phyloP scores from a whole-genome alignment of 2,797 vertebrate genomes.

The Mus spretus region DNA sequence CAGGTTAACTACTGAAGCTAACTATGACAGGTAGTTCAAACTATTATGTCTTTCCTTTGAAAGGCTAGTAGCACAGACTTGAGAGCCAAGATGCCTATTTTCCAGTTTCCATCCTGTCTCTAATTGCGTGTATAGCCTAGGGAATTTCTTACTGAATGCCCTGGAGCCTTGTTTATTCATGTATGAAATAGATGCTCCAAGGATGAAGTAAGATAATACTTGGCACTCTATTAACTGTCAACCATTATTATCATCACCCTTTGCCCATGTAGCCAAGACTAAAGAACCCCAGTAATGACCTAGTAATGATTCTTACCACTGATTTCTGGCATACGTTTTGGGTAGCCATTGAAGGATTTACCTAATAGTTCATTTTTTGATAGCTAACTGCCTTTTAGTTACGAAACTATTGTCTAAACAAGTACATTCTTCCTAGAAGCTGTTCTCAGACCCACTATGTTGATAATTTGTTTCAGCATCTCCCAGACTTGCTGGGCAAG shows the following conservation, averaged over 20 bases:
- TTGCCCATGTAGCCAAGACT: background rate
- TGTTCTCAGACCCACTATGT: conserved; percentile 17
- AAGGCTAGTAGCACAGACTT: background rate
- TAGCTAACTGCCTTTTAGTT: conserved; percentile 49
- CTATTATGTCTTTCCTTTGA: conserved; percentile 49
- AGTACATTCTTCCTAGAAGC: background rate
- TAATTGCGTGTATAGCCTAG: background rate
- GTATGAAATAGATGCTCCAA: background rate
- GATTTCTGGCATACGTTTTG: conserved; percentile 27
- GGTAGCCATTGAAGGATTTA: background rate
- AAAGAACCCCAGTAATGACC: background rate
- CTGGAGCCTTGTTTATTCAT: background rate
- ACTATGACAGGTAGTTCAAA: conserved; percentile 51
- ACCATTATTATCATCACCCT: background rate
- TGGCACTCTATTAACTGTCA: background rate
- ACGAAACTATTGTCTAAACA: background rate
- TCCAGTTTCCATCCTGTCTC: background rate
- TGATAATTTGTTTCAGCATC: conserved; percentile 89
- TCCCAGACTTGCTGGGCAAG: conserved; percentile 92
- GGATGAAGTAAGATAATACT: background rate
- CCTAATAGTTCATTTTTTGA: background rate
- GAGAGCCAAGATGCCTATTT: background rate
- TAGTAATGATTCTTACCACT: background rate
- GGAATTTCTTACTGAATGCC: background rate
- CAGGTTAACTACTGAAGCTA: background rate